Conservation (phyloP, 1,140 invertebrate species). For the Zelostemma sp. region DNA sequence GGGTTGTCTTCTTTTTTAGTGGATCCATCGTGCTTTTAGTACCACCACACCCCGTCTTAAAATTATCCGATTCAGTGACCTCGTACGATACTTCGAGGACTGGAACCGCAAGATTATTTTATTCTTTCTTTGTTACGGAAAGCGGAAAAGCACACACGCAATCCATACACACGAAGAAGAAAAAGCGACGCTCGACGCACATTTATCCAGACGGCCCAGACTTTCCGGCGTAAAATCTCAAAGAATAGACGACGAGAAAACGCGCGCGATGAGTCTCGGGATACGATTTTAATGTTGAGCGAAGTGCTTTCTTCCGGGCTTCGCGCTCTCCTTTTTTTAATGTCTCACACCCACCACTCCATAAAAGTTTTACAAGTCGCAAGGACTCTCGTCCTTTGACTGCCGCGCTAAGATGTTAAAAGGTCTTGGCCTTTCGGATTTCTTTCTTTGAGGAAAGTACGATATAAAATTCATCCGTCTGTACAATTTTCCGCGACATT, state of each 20-base stretch:
- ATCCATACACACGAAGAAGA: constrained; percentile 34
- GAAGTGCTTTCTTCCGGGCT: constrained; percentile 54
- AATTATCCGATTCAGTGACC: constrained; percentile 52
- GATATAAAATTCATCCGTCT: too few relatives aligned
- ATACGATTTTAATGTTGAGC: constrained; percentile 54
- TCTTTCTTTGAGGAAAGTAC: too few relatives aligned
- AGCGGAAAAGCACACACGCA: constrained; percentile 45
- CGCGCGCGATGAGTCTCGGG: constrained; percentile 30
- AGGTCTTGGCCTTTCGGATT: constrained; percentile 24
- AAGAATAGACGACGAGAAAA: constrained; percentile 45
- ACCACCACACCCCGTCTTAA: constrained; percentile 39
- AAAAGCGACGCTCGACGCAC: constrained; percentile 41
- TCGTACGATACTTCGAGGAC: constrained; percentile 33
- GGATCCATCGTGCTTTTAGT: constrained; percentile 47
- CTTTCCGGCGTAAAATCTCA: constrained; percentile 50
- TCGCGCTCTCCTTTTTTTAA: constrained; percentile 45
- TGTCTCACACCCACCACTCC: constrained; percentile 54
- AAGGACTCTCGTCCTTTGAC: constrained; percentile 43
- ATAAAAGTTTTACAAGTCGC: constrained; percentile 48
- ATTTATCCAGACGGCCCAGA: constrained; percentile 49
- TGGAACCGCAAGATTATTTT: constrained; percentile 42
- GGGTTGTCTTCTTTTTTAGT: too few relatives aligned
- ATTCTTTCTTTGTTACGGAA: constrained; percentile 30
- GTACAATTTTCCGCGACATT: too few relatives aligned
- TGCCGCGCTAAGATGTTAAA: constrained; percentile 34